Evolutionary conservation across 2,113 vertebrate genomes (phyloP).

Genomic region (Ammodytes dubius): DNA sequence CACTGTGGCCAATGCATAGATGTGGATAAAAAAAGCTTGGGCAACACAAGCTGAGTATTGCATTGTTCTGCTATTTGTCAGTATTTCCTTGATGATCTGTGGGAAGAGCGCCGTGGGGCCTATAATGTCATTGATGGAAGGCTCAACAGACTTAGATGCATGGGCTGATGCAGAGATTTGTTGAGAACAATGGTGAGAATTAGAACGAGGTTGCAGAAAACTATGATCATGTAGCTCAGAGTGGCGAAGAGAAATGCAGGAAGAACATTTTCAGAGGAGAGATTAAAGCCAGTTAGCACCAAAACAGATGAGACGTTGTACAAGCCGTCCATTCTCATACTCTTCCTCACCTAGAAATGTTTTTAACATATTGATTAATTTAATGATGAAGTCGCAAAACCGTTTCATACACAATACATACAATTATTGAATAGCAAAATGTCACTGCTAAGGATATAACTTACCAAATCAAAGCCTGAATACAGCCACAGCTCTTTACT

Average conservation of each 20-base stretch:
- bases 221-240: conserved; percentile 79
- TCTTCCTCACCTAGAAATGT: too few relatives aligned
- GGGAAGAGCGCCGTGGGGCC: conserved; percentile 77
- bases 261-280: conserved; percentile 53
- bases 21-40: conserved; percentile 84
- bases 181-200: conserved; percentile 77
- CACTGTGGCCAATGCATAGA: conserved; percentile 73
- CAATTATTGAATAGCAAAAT: not conserved
- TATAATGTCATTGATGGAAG: conserved; percentile 80
- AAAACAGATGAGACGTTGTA: conserved; percentile 70
- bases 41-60: conserved; percentile 70
- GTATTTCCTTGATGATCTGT: conserved; percentile 68
- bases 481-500: not conserved
- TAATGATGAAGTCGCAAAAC: not conserved
- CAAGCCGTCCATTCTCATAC: conserved; percentile 46
- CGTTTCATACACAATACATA: not conserved
- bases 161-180: conserved; percentile 82
- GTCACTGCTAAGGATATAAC: not conserved
- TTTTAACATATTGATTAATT: not conserved
- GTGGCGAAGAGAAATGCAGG: conserved; percentile 76
- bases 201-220: conserved; percentile 81
- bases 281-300: conserved; percentile 55
- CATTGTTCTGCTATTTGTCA: conserved; percentile 65
- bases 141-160: conserved; percentile 82
- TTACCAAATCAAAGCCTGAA: conserved; percentile 15